phyloP scores from a whole-genome alignment of 2,888 invertebrate species.

The Sinhomidia bicolor region DNA sequence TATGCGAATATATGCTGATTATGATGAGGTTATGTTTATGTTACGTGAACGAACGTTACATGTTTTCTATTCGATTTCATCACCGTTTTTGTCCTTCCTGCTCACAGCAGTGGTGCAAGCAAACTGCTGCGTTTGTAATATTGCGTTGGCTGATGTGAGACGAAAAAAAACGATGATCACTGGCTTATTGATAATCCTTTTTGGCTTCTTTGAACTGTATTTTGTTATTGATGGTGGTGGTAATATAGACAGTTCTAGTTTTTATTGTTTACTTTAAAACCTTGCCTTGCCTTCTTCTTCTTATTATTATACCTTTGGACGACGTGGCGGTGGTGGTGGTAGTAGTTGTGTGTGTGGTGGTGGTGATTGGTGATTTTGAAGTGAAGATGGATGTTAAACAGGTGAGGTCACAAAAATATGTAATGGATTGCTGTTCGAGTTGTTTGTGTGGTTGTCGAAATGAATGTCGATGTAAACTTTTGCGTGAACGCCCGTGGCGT shows the following conservation, averaged over 20 bases:
- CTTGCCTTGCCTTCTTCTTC: slow-evolving; percentile 35
- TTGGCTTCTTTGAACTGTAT: slow-evolving; percentile 14
- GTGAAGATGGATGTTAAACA: slow-evolving; percentile 58
- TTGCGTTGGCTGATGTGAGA: slow-evolving; percentile 27
- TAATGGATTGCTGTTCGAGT: slow-evolving; percentile 30
- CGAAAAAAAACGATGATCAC: background rate
- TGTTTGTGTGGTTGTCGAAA: slow-evolving; percentile 54
- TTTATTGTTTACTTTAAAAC: slow-evolving; percentile 48
- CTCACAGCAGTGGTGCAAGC: slow-evolving; percentile 28
- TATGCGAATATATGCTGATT: background rate
- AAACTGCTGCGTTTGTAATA: background rate
- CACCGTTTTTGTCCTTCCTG: slow-evolving; percentile 57
- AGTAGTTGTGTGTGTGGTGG: too few species aligned
- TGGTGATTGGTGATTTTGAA: slow-evolving; percentile 38
- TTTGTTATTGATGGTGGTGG: slow-evolving; percentile 19
- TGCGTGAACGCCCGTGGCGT: slow-evolving; percentile 68
- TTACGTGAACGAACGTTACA: slow-evolving; percentile 23
- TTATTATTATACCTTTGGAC: slow-evolving; percentile 22
- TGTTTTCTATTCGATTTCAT: slow-evolving; percentile 47
- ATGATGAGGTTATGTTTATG: slow-evolving; percentile 42
- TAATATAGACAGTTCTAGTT: slow-evolving; percentile 39
- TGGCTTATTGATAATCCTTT: slow-evolving; percentile 12
- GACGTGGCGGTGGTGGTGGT: slow-evolving; percentile 24
- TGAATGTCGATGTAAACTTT: slow-evolving; percentile 42
- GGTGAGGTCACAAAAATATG: slow-evolving; percentile 57